Base-by-base conservation (phyloP, 2,888 invertebrate species). In the Andrena camellia region DNA sequence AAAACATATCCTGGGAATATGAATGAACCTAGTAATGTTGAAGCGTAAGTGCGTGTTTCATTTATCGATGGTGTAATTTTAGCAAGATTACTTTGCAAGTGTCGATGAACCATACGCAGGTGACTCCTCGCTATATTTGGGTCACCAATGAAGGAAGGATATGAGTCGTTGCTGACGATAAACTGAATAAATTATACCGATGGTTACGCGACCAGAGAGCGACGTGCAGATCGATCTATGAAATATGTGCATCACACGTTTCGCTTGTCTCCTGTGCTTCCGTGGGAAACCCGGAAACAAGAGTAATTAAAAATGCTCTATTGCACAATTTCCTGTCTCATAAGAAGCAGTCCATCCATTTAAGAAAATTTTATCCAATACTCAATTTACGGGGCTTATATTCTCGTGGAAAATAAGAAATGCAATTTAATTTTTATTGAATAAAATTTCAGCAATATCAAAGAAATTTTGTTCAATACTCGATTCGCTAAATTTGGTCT, bases 161-260 rank as follows among this genome's bases (percentile, higher is more conserved):
- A 81, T 88, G 90, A 90, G 81, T 89, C 86, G 90, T 90, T 90
- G 86, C 84, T 87, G 88, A 88, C 86, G 86, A 88, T 85, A 87
- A 85, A 86, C 88, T 88, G 87, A 88, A 89, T 87, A 90, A 90
- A 90, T 90, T 88, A 89, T 86, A 86, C 86, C 77, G 86, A 85
- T 83, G 71, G 71, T 85, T 84, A 82, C 75, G 79, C 78, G 86
- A 87, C 80, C 73, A 31, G 60, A 68, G 77, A 75, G 74, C 71
- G 77, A 77, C 62, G 73, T 60, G 71, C 60, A 62, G 60, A 82
- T 81, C 42, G 71, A 63, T 62, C 60, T 66, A 80, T 64, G 69
- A 64, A 83, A 76, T 85, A 75, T 86, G 86, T 84, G 72, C 69
- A 78, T 75, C 74, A 42, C 67, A 52, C 63, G 35, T 50, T 59